These are phyloP conservation scores for Odontothrips loti DNA, from an alignment of 2,888 invertebrate species.

Conservation along the genomic window DNA sequence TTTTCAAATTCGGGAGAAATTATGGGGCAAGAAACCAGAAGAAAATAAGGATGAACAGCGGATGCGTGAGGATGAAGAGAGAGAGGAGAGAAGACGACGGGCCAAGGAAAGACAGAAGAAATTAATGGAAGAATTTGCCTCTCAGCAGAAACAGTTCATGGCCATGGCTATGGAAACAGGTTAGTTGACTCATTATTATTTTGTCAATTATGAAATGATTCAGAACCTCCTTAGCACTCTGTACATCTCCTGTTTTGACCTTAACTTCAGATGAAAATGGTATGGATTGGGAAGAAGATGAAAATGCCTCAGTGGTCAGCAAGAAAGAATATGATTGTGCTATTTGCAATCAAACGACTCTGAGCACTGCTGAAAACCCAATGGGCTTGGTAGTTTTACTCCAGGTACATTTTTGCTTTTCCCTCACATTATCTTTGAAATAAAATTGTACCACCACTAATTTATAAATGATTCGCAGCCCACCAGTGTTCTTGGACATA, in stretches of 20 bases:
- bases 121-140: conserved; percentile 89
- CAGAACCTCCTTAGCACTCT: neutral
- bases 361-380: conserved; percentile 76
- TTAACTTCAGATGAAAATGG: conserved; percentile 46
- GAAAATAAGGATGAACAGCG: conserved; percentile 60
- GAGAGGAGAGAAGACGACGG: conserved; percentile 75
- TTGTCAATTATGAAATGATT: neutral
- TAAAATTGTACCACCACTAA: conserved; percentile 8
- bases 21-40: conserved; percentile 81
- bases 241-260: conserved; percentile 28
- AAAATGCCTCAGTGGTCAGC: conserved; percentile 50
- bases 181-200: conserved; percentile 38
- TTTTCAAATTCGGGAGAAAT: conserved; percentile 62
- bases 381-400: conserved; percentile 87
- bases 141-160: conserved; percentile 87
- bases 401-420: conserved; percentile 51
- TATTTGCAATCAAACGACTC: conserved; percentile 87
- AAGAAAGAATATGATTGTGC: conserved; percentile 86
- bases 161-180: conserved; percentile 66
- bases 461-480: conserved; percentile 50
- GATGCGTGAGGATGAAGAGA: conserved; percentile 63
- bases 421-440: neutral
- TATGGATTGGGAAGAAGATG: conserved; percentile 52
- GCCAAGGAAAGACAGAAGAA: conserved; percentile 88
- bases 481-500: conserved; percentile 82